Percentiles rank a stretch among this genome's conserved stretches.
phyloP scores from a whole-genome alignment of 2,797 vertebrate genomes.

The Gymnoscopelus microlampas region DNA sequence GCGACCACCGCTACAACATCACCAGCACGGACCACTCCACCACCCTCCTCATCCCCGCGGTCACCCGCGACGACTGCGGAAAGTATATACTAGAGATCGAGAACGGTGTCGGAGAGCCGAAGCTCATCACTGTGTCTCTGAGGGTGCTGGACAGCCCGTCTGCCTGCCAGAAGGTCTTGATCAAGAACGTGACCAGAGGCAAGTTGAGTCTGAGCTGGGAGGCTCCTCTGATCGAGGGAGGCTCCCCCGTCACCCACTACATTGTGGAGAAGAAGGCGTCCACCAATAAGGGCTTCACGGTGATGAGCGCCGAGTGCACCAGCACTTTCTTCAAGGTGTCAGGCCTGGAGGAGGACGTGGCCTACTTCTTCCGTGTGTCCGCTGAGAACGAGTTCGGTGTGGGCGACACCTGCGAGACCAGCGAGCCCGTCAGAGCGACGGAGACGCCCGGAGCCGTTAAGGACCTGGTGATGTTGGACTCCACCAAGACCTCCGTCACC shows the following conservation, averaged over 20 bases:
- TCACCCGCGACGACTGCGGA: slow-evolving; percentile 92
- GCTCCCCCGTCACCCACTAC: slow-evolving; percentile 93
- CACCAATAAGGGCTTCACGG: slow-evolving; percentile 93
- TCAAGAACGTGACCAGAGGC: slow-evolving; percentile 93
- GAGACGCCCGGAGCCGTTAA: slow-evolving; percentile 92
- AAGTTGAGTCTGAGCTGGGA: slow-evolving; percentile 95
- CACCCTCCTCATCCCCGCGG: slow-evolving; percentile 89
- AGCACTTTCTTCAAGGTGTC: slow-evolving; percentile 90
- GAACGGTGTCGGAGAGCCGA: slow-evolving; percentile 95
- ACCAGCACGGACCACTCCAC: slow-evolving; percentile 92
- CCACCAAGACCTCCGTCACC: slow-evolving; percentile 91
- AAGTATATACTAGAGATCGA: slow-evolving; percentile 96
- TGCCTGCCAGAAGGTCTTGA: slow-evolving; percentile 90
- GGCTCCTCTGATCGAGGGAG: slow-evolving; percentile 92
- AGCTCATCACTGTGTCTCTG: slow-evolving; percentile 90
- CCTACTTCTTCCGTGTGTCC: slow-evolving; percentile 96
- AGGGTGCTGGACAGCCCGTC: slow-evolving; percentile 95
- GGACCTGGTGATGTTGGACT: slow-evolving; percentile 90
- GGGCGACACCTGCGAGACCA: slow-evolving; percentile 92
- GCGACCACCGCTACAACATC: slow-evolving; percentile 89
- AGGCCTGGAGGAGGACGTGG: slow-evolving; percentile 88
- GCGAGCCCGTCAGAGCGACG: slow-evolving; percentile 91
- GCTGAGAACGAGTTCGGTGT: slow-evolving; percentile 95
- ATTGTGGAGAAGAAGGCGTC: slow-evolving; percentile 95
- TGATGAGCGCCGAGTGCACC: slow-evolving; percentile 88